Evolutionary conservation across 2,113 vertebrate genomes (phyloP).

Genomic region (Calyptommatus sinebrachiatus): DNA sequence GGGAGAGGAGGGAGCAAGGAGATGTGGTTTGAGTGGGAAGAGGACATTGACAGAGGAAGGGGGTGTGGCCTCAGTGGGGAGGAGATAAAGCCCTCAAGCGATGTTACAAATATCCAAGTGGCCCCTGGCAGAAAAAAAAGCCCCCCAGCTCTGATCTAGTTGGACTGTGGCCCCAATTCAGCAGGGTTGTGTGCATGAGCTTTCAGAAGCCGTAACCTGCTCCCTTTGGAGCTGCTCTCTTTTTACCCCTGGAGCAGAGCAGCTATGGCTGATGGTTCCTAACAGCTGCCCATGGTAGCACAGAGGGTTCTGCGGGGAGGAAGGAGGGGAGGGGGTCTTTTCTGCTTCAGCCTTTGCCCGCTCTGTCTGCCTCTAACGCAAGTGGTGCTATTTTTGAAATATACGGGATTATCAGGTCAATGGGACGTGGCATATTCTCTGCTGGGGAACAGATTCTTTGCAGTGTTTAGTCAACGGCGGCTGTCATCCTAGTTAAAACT

Average conservation of each 20-base stretch:
- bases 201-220: neutral
- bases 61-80: too few species aligned
- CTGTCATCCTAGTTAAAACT: neutral
- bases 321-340: neutral
- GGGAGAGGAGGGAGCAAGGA: too few species aligned
- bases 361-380: neutral
- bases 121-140: too few species aligned
- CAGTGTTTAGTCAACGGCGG: neutral
- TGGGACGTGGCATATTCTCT: neutral
- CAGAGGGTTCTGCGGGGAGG: neutral
- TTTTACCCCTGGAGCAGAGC: neutral
- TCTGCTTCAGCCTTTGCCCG: neutral
- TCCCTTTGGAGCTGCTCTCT: neutral
- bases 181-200: too few species aligned
- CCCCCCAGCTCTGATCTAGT: too few species aligned
- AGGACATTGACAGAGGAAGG: too few species aligned
- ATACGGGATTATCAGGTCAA: neutral
- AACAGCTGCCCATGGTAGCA: neutral
- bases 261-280: neutral
- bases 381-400: slow-evolving; percentile 24
- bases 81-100: too few species aligned
- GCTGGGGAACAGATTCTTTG: neutral
- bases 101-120: too few species aligned
- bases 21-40: too few species aligned
- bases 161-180: too few species aligned